Percentiles rank a stretch among this genome's conserved stretches.
Evolutionary conservation across 1,140 invertebrate genomes (phyloP).

Genomic region (Hirudo medicinalis): DNA sequence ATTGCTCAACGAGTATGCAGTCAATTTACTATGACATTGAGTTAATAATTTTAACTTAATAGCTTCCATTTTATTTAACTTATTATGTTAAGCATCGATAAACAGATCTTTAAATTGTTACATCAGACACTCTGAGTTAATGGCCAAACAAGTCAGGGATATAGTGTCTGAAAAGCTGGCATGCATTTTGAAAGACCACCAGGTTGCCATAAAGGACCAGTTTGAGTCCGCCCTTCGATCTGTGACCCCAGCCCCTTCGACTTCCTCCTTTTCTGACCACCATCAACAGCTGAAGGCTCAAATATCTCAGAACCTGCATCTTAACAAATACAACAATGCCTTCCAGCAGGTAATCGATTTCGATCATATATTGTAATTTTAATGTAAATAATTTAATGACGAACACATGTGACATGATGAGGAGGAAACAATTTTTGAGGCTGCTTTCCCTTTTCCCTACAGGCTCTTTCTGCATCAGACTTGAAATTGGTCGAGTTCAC

Average conservation of each 20-base stretch:
- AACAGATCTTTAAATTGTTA: too few species aligned
- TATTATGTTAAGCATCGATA: too few species aligned
- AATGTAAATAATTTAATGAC: neutral
- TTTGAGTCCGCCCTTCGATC: constrained; percentile 51
- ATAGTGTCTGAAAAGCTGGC: constrained; percentile 47
- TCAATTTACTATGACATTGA: too few species aligned
- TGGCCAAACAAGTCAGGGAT: constrained; percentile 25
- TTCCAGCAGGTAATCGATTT: constrained; percentile 53
- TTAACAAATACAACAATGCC: constrained; percentile 65
- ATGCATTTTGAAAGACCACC: constrained; percentile 49
- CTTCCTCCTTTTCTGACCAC: constrained; percentile 47
- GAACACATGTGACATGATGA: too few species aligned
- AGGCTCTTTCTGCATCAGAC: constrained; percentile 72
- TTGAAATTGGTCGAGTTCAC: constrained; percentile 66
- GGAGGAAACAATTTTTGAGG: too few species aligned
- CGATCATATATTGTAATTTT: neutral
- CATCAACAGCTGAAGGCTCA: constrained; percentile 51
- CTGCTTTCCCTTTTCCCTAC: constrained; percentile 21
- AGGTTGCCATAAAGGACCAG: constrained; percentile 46
- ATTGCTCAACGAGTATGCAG: constrained; percentile 17
- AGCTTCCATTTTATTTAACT: too few species aligned
- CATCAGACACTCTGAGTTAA: too few species aligned
- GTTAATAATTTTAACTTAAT: too few species aligned
- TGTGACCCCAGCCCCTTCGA: constrained; percentile 51
- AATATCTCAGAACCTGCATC: constrained; percentile 56